phyloP scores from a whole-genome alignment of 2,113 vertebrate genomes.

The Corydoras sp. region DNA sequence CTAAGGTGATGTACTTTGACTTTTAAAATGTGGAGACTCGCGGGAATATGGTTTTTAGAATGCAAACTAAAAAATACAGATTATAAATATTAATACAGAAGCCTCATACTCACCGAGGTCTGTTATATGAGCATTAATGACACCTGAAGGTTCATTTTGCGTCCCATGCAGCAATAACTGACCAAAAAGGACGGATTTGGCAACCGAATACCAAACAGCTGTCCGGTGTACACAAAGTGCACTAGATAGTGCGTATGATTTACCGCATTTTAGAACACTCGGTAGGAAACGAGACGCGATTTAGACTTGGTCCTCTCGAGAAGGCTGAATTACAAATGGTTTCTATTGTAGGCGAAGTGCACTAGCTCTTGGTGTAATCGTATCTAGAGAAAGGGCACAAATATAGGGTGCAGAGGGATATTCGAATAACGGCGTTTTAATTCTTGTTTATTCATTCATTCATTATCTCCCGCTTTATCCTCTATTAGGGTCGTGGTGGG shows the following conservation, averaged over 20 bases:
- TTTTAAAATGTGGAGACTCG: too few relatives aligned
- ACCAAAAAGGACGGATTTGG: background rate
- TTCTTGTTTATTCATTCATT: too few relatives aligned
- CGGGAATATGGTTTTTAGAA: too few relatives aligned
- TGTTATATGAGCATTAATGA: background rate
- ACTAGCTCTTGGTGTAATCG: too few relatives aligned
- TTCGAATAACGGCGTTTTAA: too few relatives aligned
- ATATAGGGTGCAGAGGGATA: too few relatives aligned
- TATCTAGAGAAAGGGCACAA: too few relatives aligned
- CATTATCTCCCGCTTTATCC: too few relatives aligned
- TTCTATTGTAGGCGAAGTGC: too few relatives aligned
- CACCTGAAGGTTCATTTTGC: background rate
- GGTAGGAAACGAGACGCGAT: background rate
- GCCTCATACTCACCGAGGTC: slow-evolving; percentile 10
- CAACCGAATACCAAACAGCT: background rate
- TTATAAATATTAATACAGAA: background rate
- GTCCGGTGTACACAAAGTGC: background rate
- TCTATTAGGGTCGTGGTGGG: too few relatives aligned
- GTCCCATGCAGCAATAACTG: background rate
- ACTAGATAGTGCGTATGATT: background rate
- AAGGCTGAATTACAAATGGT: too few relatives aligned
- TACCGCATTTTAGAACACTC: background rate
- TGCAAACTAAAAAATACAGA: background rate
- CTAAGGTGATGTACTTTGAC: too few relatives aligned
- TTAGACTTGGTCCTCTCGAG: background rate